Evolutionary conservation across 2,113 vertebrate genomes (phyloP).

Genomic region (Melanocharis versteri): DNA sequence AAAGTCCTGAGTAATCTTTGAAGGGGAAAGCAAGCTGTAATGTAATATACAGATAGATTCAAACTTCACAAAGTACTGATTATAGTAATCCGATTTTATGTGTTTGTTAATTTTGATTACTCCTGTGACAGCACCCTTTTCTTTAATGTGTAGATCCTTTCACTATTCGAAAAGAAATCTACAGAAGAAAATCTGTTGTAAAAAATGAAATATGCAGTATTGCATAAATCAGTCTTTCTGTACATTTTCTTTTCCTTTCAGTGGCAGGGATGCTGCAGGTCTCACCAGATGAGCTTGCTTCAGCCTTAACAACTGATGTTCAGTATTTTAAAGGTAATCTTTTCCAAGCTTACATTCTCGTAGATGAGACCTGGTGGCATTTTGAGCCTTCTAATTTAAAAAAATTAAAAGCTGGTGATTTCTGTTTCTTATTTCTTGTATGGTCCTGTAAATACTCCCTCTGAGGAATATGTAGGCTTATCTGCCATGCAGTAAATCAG

Average conservation of each 20-base stretch:
- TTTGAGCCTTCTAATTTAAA: background rate
- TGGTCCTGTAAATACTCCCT: background rate
- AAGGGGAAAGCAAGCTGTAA: background rate
- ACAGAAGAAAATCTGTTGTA: background rate
- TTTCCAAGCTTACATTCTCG: background rate
- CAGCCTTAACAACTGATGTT: slow-evolving; percentile 88
- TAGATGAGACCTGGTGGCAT: background rate
- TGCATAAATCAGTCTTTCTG: background rate
- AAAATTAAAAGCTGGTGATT: background rate
- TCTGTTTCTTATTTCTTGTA: background rate
- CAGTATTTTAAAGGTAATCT: slow-evolving; percentile 90
- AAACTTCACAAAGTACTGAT: background rate
- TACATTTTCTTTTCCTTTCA: slow-evolving; percentile 57
- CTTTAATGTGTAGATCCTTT: background rate
- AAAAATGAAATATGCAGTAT: background rate
- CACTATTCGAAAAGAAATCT: background rate
- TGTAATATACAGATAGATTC: background rate
- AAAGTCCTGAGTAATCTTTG: background rate
- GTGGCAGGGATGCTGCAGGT: slow-evolving; percentile 90
- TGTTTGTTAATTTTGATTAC: background rate
- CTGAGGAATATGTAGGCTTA: background rate
- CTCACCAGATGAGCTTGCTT: slow-evolving; percentile 81
- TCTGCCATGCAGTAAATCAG: background rate
- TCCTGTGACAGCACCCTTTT: background rate
- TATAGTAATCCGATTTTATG: background rate